Evolutionary conservation across 2,888 invertebrate genomes (phyloP).

Genomic region (Tetragnatha montana): DNA sequence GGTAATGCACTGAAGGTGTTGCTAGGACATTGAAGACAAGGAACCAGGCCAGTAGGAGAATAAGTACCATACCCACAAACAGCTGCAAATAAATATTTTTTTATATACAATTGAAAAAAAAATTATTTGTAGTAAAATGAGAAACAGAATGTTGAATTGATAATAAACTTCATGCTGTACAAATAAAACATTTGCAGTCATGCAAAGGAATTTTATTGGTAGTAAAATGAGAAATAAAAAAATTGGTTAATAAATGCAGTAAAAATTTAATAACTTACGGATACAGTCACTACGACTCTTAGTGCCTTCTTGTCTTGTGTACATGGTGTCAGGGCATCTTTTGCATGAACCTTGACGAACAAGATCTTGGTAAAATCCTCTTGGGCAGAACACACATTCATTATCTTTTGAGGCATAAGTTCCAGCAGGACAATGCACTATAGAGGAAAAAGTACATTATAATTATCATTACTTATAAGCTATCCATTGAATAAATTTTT

Average conservation of each 20-base stretch:
- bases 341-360: conserved; percentile 94
- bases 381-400: conserved; percentile 91
- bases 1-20: conserved; percentile 93
- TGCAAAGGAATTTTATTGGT: background rate
- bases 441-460: background rate
- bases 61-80: conserved; percentile 97
- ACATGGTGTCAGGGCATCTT: conserved; percentile 93
- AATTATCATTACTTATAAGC: background rate
- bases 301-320: conserved; percentile 83
- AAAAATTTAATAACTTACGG: conserved; percentile 75
- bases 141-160: background rate
- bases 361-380: conserved; percentile 90
- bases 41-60: conserved; percentile 93
- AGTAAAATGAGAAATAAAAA: conserved; percentile 23
- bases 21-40: conserved; percentile 94
- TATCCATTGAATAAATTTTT: background rate
- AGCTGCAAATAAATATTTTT: conserved; percentile 77
- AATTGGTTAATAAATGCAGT: background rate
- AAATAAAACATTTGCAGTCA: background rate
- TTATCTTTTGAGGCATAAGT: conserved; percentile 94
- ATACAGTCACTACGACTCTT: conserved; percentile 90
- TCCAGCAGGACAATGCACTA: conserved; percentile 96
- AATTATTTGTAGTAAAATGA: background rate
- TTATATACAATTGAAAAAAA: background rate
- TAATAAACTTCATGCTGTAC: background rate